A percentile compares a stretch with the other conserved stretches of the same genome.
These are phyloP conservation scores for Dimorphilus gyrociliatus DNA, from an alignment of 2,888 invertebrate genomes.

Conservation along the genomic window DNA sequence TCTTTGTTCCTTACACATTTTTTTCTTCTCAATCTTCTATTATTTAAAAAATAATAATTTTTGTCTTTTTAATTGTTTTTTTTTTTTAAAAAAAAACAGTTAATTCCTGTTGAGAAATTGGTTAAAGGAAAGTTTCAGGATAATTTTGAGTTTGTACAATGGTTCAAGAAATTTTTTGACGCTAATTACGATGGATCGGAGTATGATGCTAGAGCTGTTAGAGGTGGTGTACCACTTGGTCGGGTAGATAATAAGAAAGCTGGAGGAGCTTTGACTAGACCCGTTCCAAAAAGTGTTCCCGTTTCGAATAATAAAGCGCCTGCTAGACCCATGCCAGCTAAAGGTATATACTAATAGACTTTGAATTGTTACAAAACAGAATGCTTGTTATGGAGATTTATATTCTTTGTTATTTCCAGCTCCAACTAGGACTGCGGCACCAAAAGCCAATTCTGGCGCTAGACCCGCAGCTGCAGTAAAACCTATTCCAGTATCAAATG, in stretches of 20 bases:
- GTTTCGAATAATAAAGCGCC: background rate
- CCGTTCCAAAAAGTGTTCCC: background rate
- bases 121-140: slow-evolving; percentile 99
- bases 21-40: background rate
- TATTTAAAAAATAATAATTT: background rate
- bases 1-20: background rate
- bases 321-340: background rate
- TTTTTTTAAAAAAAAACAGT: slow-evolving; percentile 47
- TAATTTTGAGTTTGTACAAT: slow-evolving; percentile 99
- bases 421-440: too few species aligned
- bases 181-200: slow-evolving; percentile 96
- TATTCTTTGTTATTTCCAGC: too few species aligned
- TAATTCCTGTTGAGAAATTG: slow-evolving; percentile 95
- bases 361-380: too few species aligned
- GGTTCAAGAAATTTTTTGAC: slow-evolving; percentile 99
- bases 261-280: background rate
- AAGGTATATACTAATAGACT: too few species aligned
- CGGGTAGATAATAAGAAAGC: slow-evolving; percentile 8
- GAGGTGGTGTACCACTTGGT: slow-evolving; percentile 51
- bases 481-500: too few species aligned
- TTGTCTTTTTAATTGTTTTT: background rate
- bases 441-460: too few species aligned
- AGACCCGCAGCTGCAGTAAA: too few species aligned
- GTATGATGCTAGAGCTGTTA: slow-evolving; percentile 76
- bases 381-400: too few species aligned